Percentiles rank a stretch among this genome's conserved stretches.
phyloP scores from a whole-genome alignment of 92 coral and sea anemone species.

The Palythoa caribaeorum region DNA sequence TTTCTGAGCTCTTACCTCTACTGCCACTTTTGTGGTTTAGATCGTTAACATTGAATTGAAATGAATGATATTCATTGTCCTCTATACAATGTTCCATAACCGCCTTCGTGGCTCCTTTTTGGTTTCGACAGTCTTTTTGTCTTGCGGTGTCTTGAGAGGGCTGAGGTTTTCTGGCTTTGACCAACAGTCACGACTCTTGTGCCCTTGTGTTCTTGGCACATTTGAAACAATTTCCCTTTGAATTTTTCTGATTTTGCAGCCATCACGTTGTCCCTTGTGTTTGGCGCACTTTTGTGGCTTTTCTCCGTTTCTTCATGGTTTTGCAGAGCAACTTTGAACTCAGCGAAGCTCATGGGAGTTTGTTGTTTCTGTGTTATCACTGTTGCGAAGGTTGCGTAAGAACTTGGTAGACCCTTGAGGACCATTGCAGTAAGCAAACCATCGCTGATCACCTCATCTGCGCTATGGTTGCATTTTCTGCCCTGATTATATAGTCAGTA shows the following conservation, averaged over 20 bases:
- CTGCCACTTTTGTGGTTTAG: no score
- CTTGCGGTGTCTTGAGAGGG: background rate
- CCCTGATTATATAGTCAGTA: conserved; percentile 53
- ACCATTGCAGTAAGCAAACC: conserved; percentile 58
- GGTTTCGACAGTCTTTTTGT: background rate
- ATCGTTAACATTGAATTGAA: background rate
- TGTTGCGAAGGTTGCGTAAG: conserved; percentile 62
- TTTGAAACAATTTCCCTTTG: conserved; percentile 26
- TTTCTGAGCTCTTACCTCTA: no score
- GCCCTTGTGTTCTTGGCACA: background rate
- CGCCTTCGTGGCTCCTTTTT: conserved; percentile 27
- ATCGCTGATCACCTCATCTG: conserved; percentile 50
- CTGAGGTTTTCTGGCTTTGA: conserved; percentile 11
- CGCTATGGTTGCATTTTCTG: conserved; percentile 59
- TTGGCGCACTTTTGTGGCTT: no score
- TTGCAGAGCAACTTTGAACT: conserved; percentile 53
- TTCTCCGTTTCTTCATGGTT: no score
- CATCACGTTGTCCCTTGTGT: background rate
- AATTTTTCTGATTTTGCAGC: conserved; percentile 18
- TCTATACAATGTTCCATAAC: conserved; percentile 41
- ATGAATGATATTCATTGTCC: conserved; percentile 29
- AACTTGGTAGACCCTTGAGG: conserved; percentile 56
- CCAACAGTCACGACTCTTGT: conserved; percentile 24
- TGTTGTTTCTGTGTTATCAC: background rate
- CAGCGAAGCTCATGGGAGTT: conserved; percentile 51